phyloP scores from a whole-genome alignment of 2,797 vertebrate genomes.

The Loriculus beryllinus region DNA sequence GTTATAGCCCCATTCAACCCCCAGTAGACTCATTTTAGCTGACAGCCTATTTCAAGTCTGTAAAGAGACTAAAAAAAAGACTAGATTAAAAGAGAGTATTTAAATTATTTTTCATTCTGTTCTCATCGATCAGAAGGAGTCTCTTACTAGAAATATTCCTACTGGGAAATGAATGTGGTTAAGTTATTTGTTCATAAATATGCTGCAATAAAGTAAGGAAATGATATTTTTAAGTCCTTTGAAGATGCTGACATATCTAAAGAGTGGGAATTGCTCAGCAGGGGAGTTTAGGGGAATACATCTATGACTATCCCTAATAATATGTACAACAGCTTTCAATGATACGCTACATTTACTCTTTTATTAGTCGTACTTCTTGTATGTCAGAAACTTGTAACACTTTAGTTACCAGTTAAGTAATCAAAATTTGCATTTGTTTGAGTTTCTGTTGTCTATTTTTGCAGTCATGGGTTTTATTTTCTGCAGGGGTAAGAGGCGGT shows the following conservation, averaged over 20 bases:
- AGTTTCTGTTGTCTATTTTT: background rate
- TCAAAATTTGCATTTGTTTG: background rate
- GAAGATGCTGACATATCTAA: background rate
- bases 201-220: background rate
- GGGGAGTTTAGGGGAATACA: background rate
- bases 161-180: background rate
- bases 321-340: background rate
- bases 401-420: background rate
- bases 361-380: background rate
- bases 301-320: background rate
- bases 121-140: background rate
- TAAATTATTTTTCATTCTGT: constrained; percentile 14
- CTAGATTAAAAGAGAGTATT: background rate
- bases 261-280: background rate
- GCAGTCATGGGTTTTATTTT: accelerated
- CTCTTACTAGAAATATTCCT: background rate
- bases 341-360: background rate
- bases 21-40: background rate
- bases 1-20: background rate
- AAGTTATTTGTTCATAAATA: constrained; percentile 1
- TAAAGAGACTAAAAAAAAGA: background rate
- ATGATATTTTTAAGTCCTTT: background rate
- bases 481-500: accelerated
- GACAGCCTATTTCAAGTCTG: background rate
- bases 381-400: background rate